Base-by-base conservation (phyloP, 2,797 vertebrate genomes). In the Sylvilagus floridanus region DNA sequence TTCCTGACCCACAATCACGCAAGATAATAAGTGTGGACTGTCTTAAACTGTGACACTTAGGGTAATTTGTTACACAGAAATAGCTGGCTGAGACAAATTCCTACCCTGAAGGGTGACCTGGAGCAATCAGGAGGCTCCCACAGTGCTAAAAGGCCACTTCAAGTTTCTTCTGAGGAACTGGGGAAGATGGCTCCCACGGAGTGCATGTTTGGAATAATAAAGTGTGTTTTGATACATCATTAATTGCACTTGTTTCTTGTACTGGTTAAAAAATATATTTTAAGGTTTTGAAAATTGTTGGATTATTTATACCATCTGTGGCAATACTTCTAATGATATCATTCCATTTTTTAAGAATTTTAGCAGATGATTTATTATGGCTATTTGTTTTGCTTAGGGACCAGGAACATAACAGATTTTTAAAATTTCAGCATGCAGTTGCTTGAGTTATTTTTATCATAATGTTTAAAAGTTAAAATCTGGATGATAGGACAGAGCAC, bases 381-480 rank as follows among this genome's bases (percentile, higher is more conserved):
- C 71, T 86, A n/a, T 69, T 72, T 65, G 16, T 72, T 87, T 77
- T 69, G 82, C 83, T 78, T 83, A 12, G 57, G 7, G 86, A 57
- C 32, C 30, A 88, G n/a, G 57, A 91, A 62, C 28, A 62, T 78
- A 65, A 1, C 21, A 73, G 28, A 24, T 71, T 57, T 91, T 87
- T 73, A 8, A 22, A 88, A 95, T n/a, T 86, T 83, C 26, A 42
- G n/a, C 8, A 76, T 50, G 65, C 21, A 87, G 30, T 52, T 57
- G 72, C 69, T 90, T 90, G n/a, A 66, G 42, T 37, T 30, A 30
- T 82, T 83, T 75, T 93, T 32, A 71, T 42, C 22, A 71, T 77
- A 63, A 54, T 50, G 14, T 63, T 71, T 84, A 73, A 68, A 89
- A 87, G 60, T 88, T 63, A 87, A 93, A 91, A 79, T 78, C 54